These are phyloP conservation scores for Melospiza melodia DNA, from an alignment of 2,113 vertebrate genomes.

Conservation along the genomic window DNA sequence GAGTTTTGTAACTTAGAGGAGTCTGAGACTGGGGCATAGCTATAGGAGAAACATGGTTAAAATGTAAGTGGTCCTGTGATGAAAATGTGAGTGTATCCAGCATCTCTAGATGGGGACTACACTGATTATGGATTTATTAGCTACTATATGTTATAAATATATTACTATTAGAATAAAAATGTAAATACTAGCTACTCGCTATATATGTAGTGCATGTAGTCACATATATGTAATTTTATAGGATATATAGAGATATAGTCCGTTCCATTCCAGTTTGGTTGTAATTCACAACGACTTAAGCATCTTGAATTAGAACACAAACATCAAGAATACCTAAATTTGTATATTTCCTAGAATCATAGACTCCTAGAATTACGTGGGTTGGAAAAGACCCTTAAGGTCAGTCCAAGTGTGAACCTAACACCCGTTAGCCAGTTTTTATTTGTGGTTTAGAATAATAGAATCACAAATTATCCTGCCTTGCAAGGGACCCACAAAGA, in stretches of 20 bases:
- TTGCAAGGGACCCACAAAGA: not conserved
- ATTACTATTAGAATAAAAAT: not conserved
- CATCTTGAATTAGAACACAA: not conserved
- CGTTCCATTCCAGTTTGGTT: not conserved
- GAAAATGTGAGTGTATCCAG: not conserved
- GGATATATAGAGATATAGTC: too few relatives aligned
- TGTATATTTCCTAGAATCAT: not conserved
- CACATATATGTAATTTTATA: not conserved
- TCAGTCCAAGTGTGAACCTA: not conserved
- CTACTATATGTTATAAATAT: not conserved
- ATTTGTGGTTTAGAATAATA: not conserved
- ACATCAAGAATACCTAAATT: not conserved
- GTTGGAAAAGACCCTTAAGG: not conserved
- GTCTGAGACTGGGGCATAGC: rapidly evolving
- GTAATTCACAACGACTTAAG: not conserved
- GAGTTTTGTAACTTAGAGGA: not conserved
- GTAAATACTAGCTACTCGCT: not conserved
- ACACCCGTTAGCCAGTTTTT: not conserved
- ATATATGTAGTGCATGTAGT: not conserved
- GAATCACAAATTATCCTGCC: not conserved
- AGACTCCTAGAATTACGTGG: not conserved
- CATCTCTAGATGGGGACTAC: not conserved
- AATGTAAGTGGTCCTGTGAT: not conserved
- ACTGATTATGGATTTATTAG: not conserved
- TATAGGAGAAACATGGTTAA: not conserved